Base-by-base conservation (phyloP, 2,888 invertebrate genomes). In the Cryptosula pallasiana region DNA sequence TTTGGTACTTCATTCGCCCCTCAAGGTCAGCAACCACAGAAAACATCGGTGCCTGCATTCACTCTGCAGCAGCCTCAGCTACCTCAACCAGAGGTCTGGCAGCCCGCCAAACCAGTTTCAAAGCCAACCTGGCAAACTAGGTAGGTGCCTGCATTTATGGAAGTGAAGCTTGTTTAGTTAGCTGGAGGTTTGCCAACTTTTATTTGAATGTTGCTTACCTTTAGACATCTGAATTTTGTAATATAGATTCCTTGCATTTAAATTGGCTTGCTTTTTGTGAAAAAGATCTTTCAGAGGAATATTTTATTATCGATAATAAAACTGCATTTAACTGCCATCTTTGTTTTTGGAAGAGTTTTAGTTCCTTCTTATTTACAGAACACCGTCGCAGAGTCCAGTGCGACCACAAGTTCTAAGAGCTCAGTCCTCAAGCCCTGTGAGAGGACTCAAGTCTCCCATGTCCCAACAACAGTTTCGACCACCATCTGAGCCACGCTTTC, bases 341-440 rank as follows among this genome's bases (percentile, higher is more conserved):
- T n/a, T n/a, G n/a, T n/a, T n/a, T n/a, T n/a, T n/a, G n/a, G n/a
- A n/a, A n/a, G n/a, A n/a, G n/a, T n/a, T n/a, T n/a, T n/a, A n/a
- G n/a, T n/a, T n/a, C n/a, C n/a, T n/a, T n/a, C n/a, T n/a, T n/a
- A 13, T 23, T 57, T 57, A 5, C 34, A 63, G 63, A 34, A 63
- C 63, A 32, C 63, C 63, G 13, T 63, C 63, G 9, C 63, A 63
- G 34, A 63, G 63, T n/a, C 63, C 63, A 5, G 27, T 27, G 1
- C 20, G 63, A 32, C 63, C 63, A 63, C 63, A 63, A 34, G 34
- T 34, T 13, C 27, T 63, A 5, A 2, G 63, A 32, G 63, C 63
- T 13, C 63, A 63, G 63, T 63, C 63, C 32, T 20, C 63, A 5
- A 63, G 63, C n/a, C 63, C 63, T 27, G 63, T 63, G 13, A 63